A percentile compares a stretch with the other conserved stretches of the same genome.
These are phyloP conservation scores for Apamea anceps DNA, from an alignment of 2,888 invertebrate genomes.

Conservation along the genomic window DNA sequence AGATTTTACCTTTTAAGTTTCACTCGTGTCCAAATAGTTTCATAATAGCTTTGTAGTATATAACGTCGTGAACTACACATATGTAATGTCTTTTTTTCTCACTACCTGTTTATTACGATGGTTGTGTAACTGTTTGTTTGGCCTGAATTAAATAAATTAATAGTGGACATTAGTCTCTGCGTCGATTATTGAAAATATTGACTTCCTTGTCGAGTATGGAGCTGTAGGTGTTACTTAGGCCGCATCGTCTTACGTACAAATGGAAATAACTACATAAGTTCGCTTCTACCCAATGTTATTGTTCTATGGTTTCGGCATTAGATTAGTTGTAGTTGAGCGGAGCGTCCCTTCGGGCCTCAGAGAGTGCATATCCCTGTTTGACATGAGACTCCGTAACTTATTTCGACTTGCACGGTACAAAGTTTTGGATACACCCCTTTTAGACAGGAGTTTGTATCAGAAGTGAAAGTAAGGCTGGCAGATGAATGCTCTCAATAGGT, in stretches of 20 bases:
- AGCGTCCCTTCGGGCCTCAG: conserved; percentile 72
- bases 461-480: conserved; percentile 60
- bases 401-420: conserved; percentile 77
- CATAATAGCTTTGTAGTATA: too few relatives aligned
- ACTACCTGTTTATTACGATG: too few relatives aligned
- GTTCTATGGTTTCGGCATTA: conserved; percentile 70
- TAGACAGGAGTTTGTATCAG: conserved; percentile 61
- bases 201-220: background rate
- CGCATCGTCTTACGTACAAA: background rate
- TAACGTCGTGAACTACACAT: too few relatives aligned
- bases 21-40: too few relatives aligned
- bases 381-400: conserved; percentile 86
- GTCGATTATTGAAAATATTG: background rate
- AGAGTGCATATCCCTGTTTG: conserved; percentile 89
- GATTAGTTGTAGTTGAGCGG: conserved; percentile 81
- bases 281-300: conserved; percentile 21
- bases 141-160: background rate
- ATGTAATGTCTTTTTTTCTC: too few relatives aligned
- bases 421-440: conserved; percentile 75
- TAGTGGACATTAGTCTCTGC: background rate
- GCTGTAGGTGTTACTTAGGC: too few relatives aligned
- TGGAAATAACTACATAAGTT: background rate
- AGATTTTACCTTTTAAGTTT: too few relatives aligned
- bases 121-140: too few relatives aligned
- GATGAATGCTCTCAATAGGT: conserved; percentile 53